Evolutionary conservation across 2,113 vertebrate genomes (phyloP).

Genomic region (Pachyramphus minor): DNA sequence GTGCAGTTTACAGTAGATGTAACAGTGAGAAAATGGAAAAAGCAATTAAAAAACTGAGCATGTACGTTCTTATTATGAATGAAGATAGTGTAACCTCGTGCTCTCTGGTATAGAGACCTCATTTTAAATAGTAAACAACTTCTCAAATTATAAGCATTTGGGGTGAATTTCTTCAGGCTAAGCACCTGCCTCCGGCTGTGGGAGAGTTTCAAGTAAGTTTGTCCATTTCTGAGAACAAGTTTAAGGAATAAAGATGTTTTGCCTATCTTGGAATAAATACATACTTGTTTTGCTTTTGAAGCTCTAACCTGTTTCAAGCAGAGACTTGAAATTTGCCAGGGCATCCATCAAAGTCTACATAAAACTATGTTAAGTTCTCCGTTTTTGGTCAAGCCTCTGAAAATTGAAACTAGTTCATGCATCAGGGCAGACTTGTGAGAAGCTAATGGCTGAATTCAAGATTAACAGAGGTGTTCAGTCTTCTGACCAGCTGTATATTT

Average conservation of each 20-base stretch:
- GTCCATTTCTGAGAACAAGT: background rate
- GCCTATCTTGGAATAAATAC: background rate
- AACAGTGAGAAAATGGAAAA: background rate
- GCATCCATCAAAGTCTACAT: background rate
- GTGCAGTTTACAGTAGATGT: background rate
- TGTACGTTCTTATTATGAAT: background rate
- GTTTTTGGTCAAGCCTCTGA: constrained; percentile 5
- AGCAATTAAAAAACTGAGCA: background rate
- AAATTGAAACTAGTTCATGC: background rate
- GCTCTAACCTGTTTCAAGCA: background rate
- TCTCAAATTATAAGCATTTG: background rate
- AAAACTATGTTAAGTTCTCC: background rate
- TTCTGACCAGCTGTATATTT: background rate
- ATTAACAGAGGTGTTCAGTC: background rate
- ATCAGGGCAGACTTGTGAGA: background rate
- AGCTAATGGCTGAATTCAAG: background rate
- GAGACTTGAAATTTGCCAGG: constrained; percentile 13
- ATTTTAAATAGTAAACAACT: background rate
- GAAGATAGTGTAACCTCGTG: background rate
- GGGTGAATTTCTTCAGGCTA: background rate
- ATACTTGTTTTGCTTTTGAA: constrained; percentile 5
- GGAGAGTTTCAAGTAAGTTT: background rate
- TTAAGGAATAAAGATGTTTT: background rate
- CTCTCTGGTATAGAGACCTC: background rate
- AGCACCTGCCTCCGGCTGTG: background rate